Conservation (phyloP, 64 coral and sea anemone species). For the Actinia tenebrosa region DNA sequence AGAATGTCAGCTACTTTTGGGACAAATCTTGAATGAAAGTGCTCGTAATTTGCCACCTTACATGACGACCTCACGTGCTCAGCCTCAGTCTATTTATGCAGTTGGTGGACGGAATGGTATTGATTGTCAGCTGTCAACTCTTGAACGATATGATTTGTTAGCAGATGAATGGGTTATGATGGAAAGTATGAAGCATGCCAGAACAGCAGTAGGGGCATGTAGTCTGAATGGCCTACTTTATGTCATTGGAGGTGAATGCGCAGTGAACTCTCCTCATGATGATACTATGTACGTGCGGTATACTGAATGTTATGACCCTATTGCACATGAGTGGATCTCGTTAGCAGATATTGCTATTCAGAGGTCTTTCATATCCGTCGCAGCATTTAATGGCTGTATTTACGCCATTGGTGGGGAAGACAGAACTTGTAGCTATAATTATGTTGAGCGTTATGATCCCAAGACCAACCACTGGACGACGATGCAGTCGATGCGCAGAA, state of each 20-base stretch:
- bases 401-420: constrained; percentile 98
- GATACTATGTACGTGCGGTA: constrained; percentile 92
- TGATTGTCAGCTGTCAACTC: constrained; percentile 89
- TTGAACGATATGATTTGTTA: constrained; percentile 85
- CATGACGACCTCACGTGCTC: constrained; percentile 79
- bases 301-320: constrained; percentile 78
- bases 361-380: constrained; percentile 92
- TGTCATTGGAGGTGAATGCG: constrained; percentile 94
- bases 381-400: constrained; percentile 72
- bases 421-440: constrained; percentile 97
- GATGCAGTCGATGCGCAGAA: constrained; percentile 90
- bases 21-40: constrained; percentile 78
- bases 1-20: constrained; percentile 87
- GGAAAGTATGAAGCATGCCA: constrained; percentile 79
- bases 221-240: constrained; percentile 81
- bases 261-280: constrained; percentile 74
- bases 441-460: constrained; percentile 93
- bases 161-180: constrained; percentile 85
- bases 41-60: constrained; percentile 79
- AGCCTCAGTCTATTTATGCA: constrained; percentile 87
- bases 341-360: constrained; percentile 95
- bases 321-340: constrained; percentile 74
- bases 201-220: constrained; percentile 92
- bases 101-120: constrained; percentile 90
- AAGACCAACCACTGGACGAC: constrained; percentile 88